A percentile compares a stretch with the other conserved stretches of the same genome.
phyloP scores from a whole-genome alignment of 2,113 vertebrate genomes.

The Atherinomorus stipes region DNA sequence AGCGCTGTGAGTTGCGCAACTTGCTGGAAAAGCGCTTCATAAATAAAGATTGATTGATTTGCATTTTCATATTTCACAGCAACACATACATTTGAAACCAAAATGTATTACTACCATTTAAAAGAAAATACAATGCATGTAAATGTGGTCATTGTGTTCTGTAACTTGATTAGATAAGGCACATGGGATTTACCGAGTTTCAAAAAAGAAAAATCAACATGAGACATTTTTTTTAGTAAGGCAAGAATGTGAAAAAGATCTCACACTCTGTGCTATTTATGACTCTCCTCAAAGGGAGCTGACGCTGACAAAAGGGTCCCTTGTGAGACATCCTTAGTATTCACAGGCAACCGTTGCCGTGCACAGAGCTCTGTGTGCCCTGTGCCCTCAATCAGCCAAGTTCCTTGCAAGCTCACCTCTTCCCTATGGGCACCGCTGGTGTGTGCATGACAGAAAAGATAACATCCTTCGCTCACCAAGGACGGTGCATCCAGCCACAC shows the following conservation, averaged over 20 bases:
- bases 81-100: not conserved
- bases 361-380: constrained; percentile 45
- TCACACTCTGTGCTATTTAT: constrained; percentile 50
- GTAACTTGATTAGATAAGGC: not conserved
- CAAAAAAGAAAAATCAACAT: constrained; percentile 10
- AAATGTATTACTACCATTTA: not conserved
- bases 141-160: not conserved
- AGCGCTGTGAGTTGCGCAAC: no score
- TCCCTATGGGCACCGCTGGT: constrained; percentile 66
- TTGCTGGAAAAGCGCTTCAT: no score
- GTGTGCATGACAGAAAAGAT: constrained; percentile 74
- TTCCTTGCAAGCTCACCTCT: constrained; percentile 72
- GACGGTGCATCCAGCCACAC: constrained; percentile 46
- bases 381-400: constrained; percentile 71
- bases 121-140: not conserved
- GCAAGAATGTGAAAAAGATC: constrained; percentile 26
- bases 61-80: constrained; percentile 19
- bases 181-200: constrained; percentile 3
- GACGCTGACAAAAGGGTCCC: constrained; percentile 60
- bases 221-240: constrained; percentile 22
- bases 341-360: constrained; percentile 44
- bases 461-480: constrained; percentile 59
- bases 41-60: no score
- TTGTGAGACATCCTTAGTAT: constrained; percentile 59
- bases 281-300: constrained; percentile 37